Conservation (phyloP, 2,888 invertebrate genomes). For the Baronia brevicornis region DNA sequence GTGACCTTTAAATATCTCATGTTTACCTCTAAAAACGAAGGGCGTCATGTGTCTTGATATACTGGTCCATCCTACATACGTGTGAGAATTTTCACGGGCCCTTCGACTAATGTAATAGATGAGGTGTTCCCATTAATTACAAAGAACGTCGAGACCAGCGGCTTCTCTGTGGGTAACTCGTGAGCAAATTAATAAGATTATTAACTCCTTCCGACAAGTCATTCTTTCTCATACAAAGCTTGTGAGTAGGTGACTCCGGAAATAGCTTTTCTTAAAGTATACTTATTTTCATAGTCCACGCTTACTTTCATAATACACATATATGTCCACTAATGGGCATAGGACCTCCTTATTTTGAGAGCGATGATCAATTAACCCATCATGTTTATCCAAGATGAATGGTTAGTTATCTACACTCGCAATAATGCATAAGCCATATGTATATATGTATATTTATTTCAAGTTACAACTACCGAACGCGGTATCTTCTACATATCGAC, state of each 20-base stretch:
- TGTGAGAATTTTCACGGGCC: constrained; percentile 54
- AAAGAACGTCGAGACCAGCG: constrained; percentile 68
- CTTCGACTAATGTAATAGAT: constrained; percentile 73
- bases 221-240: constrained; percentile 44
- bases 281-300: too few relatives aligned
- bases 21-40: constrained; percentile 14
- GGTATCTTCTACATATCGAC: too few relatives aligned
- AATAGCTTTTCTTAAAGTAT: too few relatives aligned
- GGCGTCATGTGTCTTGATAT: constrained; percentile 33
- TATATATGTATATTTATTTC: too few relatives aligned
- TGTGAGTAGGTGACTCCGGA: background rate
- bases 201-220: constrained; percentile 71
- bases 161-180: constrained; percentile 53
- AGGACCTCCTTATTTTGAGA: too few relatives aligned
- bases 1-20: constrained; percentile 6
- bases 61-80: constrained; percentile 47
- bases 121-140: constrained; percentile 74
- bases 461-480: too few relatives aligned
- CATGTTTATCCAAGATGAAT: too few relatives aligned
- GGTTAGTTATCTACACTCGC: too few relatives aligned
- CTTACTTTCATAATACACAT: too few relatives aligned
- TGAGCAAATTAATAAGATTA: constrained; percentile 70
- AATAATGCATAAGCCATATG: too few relatives aligned
- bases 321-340: too few relatives aligned
- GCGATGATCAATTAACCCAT: too few relatives aligned